Percentiles rank a stretch among this genome's conserved stretches.
phyloP scores from a whole-genome alignment of 2,113 vertebrate species.

The Choloepus hoffmanni region DNA sequence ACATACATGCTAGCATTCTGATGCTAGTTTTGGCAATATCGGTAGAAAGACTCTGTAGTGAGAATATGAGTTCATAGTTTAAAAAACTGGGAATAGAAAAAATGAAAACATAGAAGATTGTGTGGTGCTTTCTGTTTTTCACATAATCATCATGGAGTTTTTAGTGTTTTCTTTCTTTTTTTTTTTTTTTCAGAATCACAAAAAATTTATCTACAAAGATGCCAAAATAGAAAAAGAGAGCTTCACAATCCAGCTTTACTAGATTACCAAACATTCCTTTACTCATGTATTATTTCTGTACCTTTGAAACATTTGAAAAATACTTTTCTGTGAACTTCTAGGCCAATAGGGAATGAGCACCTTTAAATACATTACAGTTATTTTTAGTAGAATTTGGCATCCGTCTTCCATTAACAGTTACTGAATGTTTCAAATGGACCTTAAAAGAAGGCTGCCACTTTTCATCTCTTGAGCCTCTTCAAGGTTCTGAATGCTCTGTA shows the following conservation, averaged over 20 bases:
- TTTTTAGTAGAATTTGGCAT: constrained; percentile 81
- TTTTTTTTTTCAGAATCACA: not conserved
- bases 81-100: constrained; percentile 17
- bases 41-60: not conserved
- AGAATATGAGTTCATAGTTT: constrained; percentile 43
- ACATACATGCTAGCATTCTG: not conserved
- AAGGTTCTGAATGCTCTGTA: constrained; percentile 59
- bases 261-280: not conserved
- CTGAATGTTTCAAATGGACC: constrained; percentile 60
- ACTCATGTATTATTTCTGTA: constrained; percentile 77
- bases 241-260: constrained; percentile 30
- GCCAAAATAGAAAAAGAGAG: not conserved
- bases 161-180: not conserved
- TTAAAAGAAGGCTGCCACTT: constrained; percentile 81
- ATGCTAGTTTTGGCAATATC: not conserved
- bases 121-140: constrained; percentile 8
- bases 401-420: constrained; percentile 75
- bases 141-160: not conserved
- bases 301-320: constrained; percentile 89
- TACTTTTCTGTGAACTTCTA: constrained; percentile 86
- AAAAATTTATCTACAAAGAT: not conserved
- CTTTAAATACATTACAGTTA: constrained; percentile 71
- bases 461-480: constrained; percentile 79
- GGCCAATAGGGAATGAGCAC: constrained; percentile 73
- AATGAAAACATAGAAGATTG: constrained; percentile 21